Conservation (phyloP, 1,140 invertebrate species). For the Diachasmimorpha longicaudata region DNA sequence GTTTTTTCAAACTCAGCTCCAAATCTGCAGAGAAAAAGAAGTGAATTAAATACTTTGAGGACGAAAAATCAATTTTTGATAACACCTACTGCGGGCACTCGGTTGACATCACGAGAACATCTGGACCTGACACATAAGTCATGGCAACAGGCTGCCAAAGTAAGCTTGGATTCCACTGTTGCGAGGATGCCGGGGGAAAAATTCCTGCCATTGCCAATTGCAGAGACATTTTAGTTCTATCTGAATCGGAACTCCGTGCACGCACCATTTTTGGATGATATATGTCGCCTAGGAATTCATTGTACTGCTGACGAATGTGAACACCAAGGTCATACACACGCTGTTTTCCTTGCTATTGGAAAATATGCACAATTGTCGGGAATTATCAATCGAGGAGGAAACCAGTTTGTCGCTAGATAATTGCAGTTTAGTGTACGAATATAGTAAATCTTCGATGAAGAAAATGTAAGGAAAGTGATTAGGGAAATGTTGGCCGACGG, state of each 20-base stretch:
- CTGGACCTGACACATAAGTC: neutral
- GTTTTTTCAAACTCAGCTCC: neutral
- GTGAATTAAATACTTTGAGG: too few species aligned
- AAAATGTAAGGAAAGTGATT: too few species aligned
- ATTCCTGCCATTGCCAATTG: constrained; percentile 49
- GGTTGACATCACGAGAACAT: neutral
- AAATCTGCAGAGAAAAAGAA: neutral
- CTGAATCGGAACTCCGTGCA: constrained; percentile 65
- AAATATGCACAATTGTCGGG: neutral
- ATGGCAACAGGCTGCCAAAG: constrained; percentile 50
- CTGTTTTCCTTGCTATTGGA: constrained; percentile 51
- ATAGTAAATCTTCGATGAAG: too few species aligned
- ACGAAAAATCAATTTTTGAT: too few species aligned
- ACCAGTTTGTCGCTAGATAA: too few species aligned
- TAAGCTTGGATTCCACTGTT: constrained; percentile 42
- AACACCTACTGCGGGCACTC: constrained; percentile 7
- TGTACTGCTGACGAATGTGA: constrained; percentile 53
- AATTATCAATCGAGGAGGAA: neutral
- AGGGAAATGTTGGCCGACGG: too few species aligned
- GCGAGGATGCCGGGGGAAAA: constrained; percentile 43
- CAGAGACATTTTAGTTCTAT: constrained; percentile 64
- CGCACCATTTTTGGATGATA: constrained; percentile 57
- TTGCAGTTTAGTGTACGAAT: too few species aligned
- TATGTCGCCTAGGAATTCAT: constrained; percentile 50
- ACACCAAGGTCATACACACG: constrained; percentile 58